phyloP scores from a whole-genome alignment of 1,140 invertebrate species.

The Sogatella furcifera region DNA sequence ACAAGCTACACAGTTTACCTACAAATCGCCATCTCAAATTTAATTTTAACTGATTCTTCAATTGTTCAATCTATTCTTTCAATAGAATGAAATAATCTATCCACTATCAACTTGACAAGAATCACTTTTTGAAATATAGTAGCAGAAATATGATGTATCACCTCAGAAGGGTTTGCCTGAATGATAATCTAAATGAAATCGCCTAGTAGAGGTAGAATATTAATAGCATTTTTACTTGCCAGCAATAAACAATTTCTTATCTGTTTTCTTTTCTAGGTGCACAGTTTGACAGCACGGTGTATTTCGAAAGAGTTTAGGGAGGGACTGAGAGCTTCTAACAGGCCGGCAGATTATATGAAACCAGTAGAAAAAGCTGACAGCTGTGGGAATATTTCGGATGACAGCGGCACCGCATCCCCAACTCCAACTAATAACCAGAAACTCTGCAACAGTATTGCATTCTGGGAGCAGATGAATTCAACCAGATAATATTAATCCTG shows the following conservation, averaged over 20 bases:
- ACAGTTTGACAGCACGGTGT: slow-evolving; percentile 71
- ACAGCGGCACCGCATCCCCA: slow-evolving; percentile 16
- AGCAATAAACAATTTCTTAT: not conserved
- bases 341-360: not conserved
- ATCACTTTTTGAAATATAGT: too few species aligned
- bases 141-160: not conserved
- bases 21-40: too few species aligned
- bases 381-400: slow-evolving; percentile 15
- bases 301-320: slow-evolving; percentile 64
- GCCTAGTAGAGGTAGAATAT: too few species aligned
- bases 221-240: too few species aligned
- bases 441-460: slow-evolving; percentile 5
- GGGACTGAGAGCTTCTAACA: slow-evolving; percentile 36
- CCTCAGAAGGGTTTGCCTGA: not conserved
- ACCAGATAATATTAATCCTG: not conserved
- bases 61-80: too few species aligned
- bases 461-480: slow-evolving; percentile 10
- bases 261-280: slow-evolving; percentile 41
- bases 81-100: too few species aligned
- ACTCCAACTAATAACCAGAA: slow-evolving; percentile 5
- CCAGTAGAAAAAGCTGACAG: not conserved
- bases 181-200: too few species aligned
- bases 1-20: too few species aligned
- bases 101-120: too few species aligned
- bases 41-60: too few species aligned